Conservation (phyloP, 2,113 vertebrate species). For the Ophiodon elongatus region DNA sequence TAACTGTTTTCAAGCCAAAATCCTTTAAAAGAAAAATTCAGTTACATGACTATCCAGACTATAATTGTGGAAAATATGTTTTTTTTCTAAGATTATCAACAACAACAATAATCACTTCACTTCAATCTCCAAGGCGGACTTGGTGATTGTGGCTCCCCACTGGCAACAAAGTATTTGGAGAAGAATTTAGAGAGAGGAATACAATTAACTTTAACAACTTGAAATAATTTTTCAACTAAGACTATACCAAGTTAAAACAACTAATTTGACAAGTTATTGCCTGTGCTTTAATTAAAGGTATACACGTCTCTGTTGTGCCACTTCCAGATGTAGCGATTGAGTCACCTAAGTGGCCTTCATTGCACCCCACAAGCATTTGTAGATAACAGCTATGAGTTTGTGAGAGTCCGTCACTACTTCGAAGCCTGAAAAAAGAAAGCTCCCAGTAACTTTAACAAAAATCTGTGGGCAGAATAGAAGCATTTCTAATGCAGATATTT, state of each 20-base stretch:
- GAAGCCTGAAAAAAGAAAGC: neutral
- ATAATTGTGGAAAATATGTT: neutral
- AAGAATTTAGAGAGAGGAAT: neutral
- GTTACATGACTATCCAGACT: neutral
- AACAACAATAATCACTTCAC: neutral
- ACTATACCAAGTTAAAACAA: neutral
- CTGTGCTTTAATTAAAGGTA: neutral
- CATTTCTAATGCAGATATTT: slow-evolving; percentile 12
- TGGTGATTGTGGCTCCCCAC: neutral
- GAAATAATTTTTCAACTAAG: neutral
- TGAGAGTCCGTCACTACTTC: neutral
- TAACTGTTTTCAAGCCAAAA: neutral
- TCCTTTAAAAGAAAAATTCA: neutral
- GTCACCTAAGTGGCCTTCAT: neutral
- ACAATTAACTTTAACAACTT: neutral
- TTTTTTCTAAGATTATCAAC: too few species aligned
- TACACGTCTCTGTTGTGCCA: neutral
- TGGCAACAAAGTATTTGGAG: neutral
- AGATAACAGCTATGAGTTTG: slow-evolving; percentile 7
- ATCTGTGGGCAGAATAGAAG: neutral
- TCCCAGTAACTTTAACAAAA: neutral
- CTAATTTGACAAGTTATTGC: neutral
- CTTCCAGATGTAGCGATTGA: neutral
- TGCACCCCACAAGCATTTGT: neutral
- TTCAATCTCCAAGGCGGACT: neutral